phyloP scores from a whole-genome alignment of 2,797 vertebrate species.

The Cephalopachus bancanus region DNA sequence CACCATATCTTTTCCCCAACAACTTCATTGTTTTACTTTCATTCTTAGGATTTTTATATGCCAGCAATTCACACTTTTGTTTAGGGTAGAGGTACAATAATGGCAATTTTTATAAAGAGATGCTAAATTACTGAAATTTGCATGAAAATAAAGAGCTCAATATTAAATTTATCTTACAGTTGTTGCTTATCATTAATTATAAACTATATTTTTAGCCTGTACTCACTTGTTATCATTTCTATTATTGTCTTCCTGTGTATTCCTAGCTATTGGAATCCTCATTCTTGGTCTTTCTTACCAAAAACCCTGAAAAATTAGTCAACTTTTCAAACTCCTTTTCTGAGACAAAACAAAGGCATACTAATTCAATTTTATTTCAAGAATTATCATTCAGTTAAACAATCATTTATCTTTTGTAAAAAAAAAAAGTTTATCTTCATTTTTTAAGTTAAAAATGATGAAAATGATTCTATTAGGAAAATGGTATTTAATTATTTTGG shows the following conservation, averaged over 20 bases:
- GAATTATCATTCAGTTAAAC: slow-evolving; percentile 30
- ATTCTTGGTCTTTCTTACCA: neutral
- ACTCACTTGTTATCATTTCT: neutral
- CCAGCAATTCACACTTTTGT: neutral
- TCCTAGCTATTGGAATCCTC: neutral
- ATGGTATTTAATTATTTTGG: slow-evolving; percentile 13
- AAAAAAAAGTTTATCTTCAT: slow-evolving; percentile 30
- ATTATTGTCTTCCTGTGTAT: neutral
- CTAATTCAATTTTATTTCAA: neutral
- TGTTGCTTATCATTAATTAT: neutral
- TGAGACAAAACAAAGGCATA: neutral
- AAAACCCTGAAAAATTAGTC: neutral
- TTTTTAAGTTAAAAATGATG: slow-evolving; percentile 9
- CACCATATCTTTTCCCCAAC: neutral
- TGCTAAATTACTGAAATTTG: neutral
- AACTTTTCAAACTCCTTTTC: neutral
- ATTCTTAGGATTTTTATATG: neutral
- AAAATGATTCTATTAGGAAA: slow-evolving; percentile 8
- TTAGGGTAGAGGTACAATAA: neutral
- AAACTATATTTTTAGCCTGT: neutral
- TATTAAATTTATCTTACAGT: neutral
- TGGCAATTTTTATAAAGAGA: neutral
- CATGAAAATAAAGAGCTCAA: neutral
- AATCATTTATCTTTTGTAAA: neutral
- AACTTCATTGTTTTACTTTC: neutral